phyloP scores from a whole-genome alignment of 2,888 invertebrate species.

The Torymus texanus region DNA sequence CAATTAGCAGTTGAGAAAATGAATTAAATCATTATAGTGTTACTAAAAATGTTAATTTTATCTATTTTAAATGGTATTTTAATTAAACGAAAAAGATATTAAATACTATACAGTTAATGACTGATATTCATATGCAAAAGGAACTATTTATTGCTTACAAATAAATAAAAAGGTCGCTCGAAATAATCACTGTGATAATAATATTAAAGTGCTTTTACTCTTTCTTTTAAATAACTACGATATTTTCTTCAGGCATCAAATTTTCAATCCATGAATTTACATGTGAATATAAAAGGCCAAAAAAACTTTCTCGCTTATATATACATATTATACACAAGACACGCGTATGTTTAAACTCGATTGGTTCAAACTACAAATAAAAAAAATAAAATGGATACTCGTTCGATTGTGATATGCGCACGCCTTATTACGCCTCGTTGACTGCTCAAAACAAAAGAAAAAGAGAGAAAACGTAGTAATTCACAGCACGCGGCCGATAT shows the following conservation, averaged over 20 bases:
- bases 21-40: no score
- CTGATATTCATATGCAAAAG: conserved; percentile 39
- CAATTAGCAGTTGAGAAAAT: no score
- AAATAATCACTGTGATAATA: conserved; percentile 51
- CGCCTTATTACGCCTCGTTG: conserved; percentile 62
- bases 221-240: conserved; percentile 7
- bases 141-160: conserved; percentile 28
- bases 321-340: conserved; percentile 22
- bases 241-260: conserved; percentile 30
- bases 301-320: conserved; percentile 31
- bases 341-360: conserved; percentile 23
- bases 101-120: conserved; percentile 25
- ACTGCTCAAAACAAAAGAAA: conserved; percentile 60
- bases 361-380: conserved; percentile 34
- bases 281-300: conserved; percentile 38
- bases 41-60: no score
- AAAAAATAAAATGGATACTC: conserved; percentile 16
- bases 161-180: conserved; percentile 35
- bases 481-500: conserved; percentile 46
- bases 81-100: not conserved
- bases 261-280: conserved; percentile 36
- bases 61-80: not conserved
- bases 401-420: conserved; percentile 55
- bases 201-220: conserved; percentile 37
- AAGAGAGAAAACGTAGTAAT: conserved; percentile 55